Percentiles rank a stretch among this genome's conserved stretches.
These are phyloP conservation scores for Eueremaeus valkanovi DNA, from an alignment of 2,888 invertebrate species.

Conservation along the genomic window DNA sequence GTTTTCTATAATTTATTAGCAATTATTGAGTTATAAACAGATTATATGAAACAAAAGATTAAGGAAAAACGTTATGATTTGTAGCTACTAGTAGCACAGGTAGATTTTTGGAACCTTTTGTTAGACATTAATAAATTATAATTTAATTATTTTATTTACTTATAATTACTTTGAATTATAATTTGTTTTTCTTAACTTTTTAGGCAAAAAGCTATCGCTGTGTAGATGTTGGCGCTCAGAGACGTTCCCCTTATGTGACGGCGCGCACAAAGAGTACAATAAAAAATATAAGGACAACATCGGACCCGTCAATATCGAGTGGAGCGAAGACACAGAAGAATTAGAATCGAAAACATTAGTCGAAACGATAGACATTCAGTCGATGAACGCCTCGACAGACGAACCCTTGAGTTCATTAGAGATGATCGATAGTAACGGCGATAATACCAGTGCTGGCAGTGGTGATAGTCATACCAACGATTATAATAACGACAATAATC, in stretches of 20 bases:
- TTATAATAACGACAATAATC: no score
- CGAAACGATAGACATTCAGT: conserved; percentile 11
- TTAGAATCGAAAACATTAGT: neutral
- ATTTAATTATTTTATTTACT: conserved; percentile 3
- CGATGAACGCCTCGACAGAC: conserved; percentile 32
- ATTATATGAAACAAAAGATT: no score
- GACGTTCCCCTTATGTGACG: conserved; percentile 40
- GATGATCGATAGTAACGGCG: conserved; percentile 38
- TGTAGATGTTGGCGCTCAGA: conserved; percentile 41
- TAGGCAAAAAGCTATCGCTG: conserved; percentile 36
- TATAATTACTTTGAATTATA: neutral
- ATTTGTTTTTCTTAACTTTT: neutral
- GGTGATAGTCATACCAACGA: no score
- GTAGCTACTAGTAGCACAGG: no score
- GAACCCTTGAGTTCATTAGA: conserved; percentile 34
- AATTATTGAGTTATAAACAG: no score
- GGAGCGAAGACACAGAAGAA: conserved; percentile 20
- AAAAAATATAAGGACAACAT: conserved; percentile 33
- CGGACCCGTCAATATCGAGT: conserved; percentile 34
- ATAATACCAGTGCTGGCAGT: conserved; percentile 9
- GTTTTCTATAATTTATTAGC: no score
- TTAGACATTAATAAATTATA: neutral
- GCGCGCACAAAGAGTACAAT: conserved; percentile 38
- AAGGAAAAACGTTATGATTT: no score
- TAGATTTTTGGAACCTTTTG: neutral